Conservation (phyloP, 2,113 vertebrate species). For the Nothoprocta pentlandii region DNA sequence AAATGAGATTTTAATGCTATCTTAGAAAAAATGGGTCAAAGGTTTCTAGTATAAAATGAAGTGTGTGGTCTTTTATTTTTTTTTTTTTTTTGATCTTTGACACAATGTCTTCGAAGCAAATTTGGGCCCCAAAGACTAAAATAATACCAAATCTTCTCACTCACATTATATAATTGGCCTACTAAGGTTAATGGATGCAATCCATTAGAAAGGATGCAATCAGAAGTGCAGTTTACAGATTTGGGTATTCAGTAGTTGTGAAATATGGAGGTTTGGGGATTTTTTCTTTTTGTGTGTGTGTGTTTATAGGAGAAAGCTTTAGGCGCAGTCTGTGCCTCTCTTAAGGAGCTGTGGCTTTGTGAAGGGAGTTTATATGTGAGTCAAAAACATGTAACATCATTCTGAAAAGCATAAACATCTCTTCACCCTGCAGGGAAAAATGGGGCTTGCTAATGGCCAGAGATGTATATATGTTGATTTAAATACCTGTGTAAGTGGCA, state of each 20-base stretch:
- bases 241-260: background rate
- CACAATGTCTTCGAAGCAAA: background rate
- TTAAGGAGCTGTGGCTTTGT: background rate
- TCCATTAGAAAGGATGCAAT: background rate
- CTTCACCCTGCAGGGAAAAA: constrained; percentile 11
- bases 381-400: background rate
- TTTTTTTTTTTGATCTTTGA: background rate
- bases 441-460: constrained; percentile 1
- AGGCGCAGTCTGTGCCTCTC: constrained; percentile 27
- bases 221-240: background rate
- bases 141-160: constrained; percentile 23
- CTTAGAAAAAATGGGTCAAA: constrained; percentile 41
- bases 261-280: background rate
- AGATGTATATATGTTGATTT: constrained; percentile 5
- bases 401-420: constrained; percentile 24
- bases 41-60: background rate
- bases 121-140: background rate
- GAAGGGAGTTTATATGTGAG: background rate
- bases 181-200: background rate
- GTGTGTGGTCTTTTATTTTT: background rate
- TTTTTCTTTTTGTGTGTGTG: background rate
- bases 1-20: constrained; percentile 28
- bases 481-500: background rate
- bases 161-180: background rate
- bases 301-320: constrained; percentile 13